phyloP scores from a whole-genome alignment of 1,140 invertebrate species.

The Pseudachorutes palmiensis region DNA sequence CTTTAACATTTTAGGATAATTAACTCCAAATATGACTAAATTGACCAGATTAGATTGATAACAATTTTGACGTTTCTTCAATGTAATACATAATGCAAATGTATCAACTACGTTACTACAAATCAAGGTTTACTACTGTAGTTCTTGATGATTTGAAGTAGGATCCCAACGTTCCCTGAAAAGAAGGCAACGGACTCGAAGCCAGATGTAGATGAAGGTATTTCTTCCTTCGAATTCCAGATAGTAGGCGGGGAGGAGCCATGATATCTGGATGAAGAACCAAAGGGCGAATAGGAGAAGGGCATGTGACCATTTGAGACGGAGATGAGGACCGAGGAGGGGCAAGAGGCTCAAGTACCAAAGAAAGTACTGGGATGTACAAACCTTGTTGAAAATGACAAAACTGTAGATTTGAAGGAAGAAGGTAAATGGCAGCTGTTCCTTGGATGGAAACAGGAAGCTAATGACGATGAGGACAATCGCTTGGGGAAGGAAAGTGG shows the following conservation, averaged over 20 bases:
- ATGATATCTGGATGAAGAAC: conserved; percentile 68
- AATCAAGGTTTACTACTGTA: no score
- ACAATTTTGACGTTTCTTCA: no score
- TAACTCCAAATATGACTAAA: no score
- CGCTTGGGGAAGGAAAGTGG: conserved; percentile 66
- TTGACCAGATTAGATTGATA: no score
- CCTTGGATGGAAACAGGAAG: conserved; percentile 56
- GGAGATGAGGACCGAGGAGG: conserved; percentile 57
- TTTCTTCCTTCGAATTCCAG: conserved; percentile 81
- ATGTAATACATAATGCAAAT: no score
- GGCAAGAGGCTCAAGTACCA: conserved; percentile 90
- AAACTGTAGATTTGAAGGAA: conserved; percentile 78
- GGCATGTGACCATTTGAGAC: conserved; percentile 48
- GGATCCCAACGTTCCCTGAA: conserved; percentile 61
- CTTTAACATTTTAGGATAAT: no score
- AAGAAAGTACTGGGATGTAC: conserved; percentile 95
- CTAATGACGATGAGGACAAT: conserved; percentile 62
- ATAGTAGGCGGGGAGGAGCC: conserved; percentile 83
- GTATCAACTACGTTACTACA: no score
- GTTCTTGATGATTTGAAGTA: conserved; percentile 56
- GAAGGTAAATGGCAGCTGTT: conserved; percentile 68
- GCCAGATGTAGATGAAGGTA: conserved; percentile 70
- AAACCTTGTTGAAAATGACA: conserved; percentile 91
- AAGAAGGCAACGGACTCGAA: conserved; percentile 71
- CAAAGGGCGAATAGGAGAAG: conserved; percentile 52